Conservation (phyloP, 2,113 vertebrate species). For the Zosterops pallidus region DNA sequence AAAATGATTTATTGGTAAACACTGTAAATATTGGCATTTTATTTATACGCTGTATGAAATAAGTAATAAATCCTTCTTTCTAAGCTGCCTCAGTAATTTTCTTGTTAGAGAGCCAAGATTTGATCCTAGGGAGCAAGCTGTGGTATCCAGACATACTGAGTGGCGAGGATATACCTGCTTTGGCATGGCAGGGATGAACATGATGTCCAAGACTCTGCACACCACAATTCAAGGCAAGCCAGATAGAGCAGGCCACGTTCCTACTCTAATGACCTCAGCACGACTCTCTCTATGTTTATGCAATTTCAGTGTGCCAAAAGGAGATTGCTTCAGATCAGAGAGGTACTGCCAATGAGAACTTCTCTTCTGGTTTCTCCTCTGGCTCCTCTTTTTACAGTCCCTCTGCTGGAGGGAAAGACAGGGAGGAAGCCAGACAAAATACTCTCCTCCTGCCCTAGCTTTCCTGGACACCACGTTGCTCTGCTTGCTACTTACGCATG, state of each 20-base stretch:
- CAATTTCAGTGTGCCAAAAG: background rate
- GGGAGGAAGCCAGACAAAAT: background rate
- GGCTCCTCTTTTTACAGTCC: background rate
- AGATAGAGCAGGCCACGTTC: background rate
- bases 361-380: background rate
- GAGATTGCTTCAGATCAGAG: background rate
- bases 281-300: rapidly evolving
- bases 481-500: slow-evolving; percentile 40
- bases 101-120: background rate
- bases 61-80: background rate
- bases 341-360: background rate
- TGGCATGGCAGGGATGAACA: background rate
- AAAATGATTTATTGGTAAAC: background rate
- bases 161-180: background rate
- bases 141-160: background rate
- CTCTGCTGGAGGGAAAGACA: background rate
- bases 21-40: background rate
- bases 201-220: background rate
- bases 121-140: background rate
- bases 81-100: background rate
- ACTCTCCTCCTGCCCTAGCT: background rate
- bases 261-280: background rate
- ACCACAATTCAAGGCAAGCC: background rate
- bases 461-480: background rate
- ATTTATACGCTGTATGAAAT: background rate